A percentile compares a stretch with the other conserved stretches of the same genome.
phyloP scores from a whole-genome alignment of 2,888 invertebrate genomes.

The Congeria kusceri region DNA sequence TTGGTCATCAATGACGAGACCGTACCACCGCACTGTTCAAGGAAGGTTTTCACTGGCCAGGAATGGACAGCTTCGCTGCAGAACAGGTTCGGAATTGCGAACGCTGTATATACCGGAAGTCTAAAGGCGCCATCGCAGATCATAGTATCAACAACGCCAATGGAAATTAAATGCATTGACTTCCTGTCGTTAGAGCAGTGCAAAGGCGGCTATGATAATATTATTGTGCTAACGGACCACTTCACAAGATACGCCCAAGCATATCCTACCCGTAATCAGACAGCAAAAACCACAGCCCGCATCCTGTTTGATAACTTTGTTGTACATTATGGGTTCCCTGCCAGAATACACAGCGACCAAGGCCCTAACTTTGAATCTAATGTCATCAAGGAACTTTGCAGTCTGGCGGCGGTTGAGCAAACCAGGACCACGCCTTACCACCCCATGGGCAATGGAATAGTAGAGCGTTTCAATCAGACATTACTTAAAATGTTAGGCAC shows the following conservation, averaged over 20 bases:
- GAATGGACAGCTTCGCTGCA: neutral
- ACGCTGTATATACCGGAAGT: neutral
- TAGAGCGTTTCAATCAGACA: constrained; percentile 46
- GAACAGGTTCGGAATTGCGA: neutral
- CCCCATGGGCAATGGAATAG: constrained; percentile 53
- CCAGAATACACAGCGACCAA: constrained; percentile 40
- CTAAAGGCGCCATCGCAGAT: too few species aligned
- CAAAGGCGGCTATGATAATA: neutral
- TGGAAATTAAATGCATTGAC: constrained; percentile 2
- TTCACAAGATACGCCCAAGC: constrained; percentile 26
- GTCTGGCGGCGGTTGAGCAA: constrained; percentile 26
- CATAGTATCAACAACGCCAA: neutral
- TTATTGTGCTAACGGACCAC: constrained; percentile 45
- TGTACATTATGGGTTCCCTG: constrained; percentile 17
- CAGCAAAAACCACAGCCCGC: neutral
- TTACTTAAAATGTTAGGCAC: constrained; percentile 38
- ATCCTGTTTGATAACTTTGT: constrained; percentile 4
- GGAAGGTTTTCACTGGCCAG: constrained; percentile 5
- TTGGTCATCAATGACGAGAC: constrained; percentile 9
- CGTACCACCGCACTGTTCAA: constrained; percentile 1
- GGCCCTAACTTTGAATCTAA: constrained; percentile 35
- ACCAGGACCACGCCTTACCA: constrained; percentile 49
- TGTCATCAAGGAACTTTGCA: constrained; percentile 32
- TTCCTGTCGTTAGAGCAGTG: neutral
- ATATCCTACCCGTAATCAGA: constrained; percentile 5